Base-by-base conservation (phyloP, 2,113 vertebrate species). In the Alethe diademata region DNA sequence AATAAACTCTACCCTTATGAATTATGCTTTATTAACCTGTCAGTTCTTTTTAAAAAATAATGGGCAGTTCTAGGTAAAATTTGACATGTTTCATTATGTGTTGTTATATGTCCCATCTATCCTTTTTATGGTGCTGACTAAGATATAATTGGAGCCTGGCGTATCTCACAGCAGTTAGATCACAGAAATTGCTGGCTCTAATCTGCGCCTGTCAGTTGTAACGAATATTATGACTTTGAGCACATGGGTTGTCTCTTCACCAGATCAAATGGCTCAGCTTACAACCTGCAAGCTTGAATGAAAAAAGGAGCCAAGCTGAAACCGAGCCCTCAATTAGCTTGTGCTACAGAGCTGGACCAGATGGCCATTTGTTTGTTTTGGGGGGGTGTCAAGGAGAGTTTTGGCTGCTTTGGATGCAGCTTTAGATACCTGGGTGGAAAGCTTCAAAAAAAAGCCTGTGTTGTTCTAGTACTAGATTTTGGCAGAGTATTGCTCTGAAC, bases 11-110 rank as follows among this genome's bases (percentile, higher is more conserved):
- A 69, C 58, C 64, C 78, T 43, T 78, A 92, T 16, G 84, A 91
- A 95, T 95, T 92, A 92, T 74, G 56, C 69, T 92, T 94, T 93
- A 91, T 96, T 88, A 96, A 95, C 83, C 74, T 93, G 84, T 92
- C 96, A 94, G 62, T 51, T 94, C 60, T 78, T 82, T 51, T 90
- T 94, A n/a, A 86, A 95, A 90, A 92, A 88, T 94, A 96, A 94
- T 86, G 92, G 94, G 67, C 89, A 85, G 75, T 88, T 93, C 51
- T 54, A 88, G 93, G 92, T 93, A 61, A 71, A 94, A 76, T 51
- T 74, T 93, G 94, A 86, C 92, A 62, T 28, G 64, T 95, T 97
- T 94, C 83, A 95, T 94, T 97, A 88, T 3, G 26, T 86, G 78
- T 54, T 81, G 66, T 38, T 89, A 57, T 31, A 11, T 76, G 88